phyloP scores from a whole-genome alignment of 2,113 vertebrate species.

The Vidua macroura region DNA sequence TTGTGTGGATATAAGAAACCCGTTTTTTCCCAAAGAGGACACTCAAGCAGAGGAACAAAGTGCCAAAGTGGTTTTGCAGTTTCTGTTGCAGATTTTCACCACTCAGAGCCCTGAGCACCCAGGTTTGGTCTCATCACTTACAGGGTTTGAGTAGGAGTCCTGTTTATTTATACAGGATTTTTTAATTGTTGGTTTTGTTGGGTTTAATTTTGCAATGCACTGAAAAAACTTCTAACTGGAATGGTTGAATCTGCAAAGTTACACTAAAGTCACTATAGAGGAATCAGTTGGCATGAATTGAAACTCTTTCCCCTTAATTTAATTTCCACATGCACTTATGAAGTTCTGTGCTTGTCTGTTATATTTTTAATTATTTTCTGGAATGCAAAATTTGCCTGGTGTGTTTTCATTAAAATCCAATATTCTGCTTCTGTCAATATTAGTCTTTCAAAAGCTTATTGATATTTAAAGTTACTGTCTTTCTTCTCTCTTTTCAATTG shows the following conservation, averaged over 20 bases:
- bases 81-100: background rate
- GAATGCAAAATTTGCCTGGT: background rate
- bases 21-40: background rate
- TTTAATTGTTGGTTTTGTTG: background rate
- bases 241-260: background rate
- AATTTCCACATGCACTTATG: background rate
- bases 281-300: background rate
- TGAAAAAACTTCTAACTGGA: background rate
- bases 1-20: rapidly evolving
- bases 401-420: background rate
- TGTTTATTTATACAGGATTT: background rate
- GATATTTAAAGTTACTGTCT: background rate
- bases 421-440: background rate
- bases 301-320: background rate
- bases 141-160: background rate
- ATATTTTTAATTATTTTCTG: background rate
- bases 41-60: background rate
- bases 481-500: background rate
- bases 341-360: background rate
- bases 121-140: background rate
- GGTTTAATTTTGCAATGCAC: background rate
- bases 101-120: background rate
- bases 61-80: background rate
- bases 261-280: background rate
- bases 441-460: background rate